A percentile compares a stretch with the other conserved stretches of the same genome.
These are phyloP conservation scores for Cryptocephalus moraei DNA, from an alignment of 2,888 invertebrate genomes.

Conservation along the genomic window DNA sequence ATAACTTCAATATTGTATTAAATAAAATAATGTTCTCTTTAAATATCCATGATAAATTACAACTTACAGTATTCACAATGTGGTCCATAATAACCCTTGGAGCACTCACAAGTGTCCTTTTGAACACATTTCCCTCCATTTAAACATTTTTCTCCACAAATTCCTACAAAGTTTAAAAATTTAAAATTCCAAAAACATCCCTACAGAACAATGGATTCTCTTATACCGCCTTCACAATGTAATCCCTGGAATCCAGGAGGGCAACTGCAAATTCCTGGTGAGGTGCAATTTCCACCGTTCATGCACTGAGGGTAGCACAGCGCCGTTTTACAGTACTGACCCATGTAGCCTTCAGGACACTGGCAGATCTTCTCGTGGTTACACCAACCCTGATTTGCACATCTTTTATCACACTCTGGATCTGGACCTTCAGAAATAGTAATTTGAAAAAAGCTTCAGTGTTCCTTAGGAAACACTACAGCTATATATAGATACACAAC, in stretches of 20 bases:
- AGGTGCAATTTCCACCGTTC: constrained; percentile 87
- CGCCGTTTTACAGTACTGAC: constrained; percentile 80
- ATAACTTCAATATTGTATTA: not conserved
- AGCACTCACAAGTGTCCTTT: constrained; percentile 87
- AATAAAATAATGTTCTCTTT: constrained; percentile 1
- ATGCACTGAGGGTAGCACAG: constrained; percentile 87
- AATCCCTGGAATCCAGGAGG: constrained; percentile 84
- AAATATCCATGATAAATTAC: constrained; percentile 2
- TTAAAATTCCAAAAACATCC: not conserved
- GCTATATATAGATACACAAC: too few species aligned
- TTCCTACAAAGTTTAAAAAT: constrained; percentile 47
- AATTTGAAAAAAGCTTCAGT: constrained; percentile 28
- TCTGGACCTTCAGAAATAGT: constrained; percentile 55
- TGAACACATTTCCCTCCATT: constrained; percentile 93
- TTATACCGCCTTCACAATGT: constrained; percentile 20
- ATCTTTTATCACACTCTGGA: constrained; percentile 81
- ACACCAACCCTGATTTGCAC: constrained; percentile 77
- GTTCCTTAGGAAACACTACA: too few species aligned
- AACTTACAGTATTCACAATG: constrained; percentile 86
- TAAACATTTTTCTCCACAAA: constrained; percentile 81
- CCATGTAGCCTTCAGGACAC: constrained; percentile 85
- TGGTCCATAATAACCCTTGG: constrained; percentile 82
- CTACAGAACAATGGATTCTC: not conserved
- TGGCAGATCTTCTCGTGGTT: constrained; percentile 77
- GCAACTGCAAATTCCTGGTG: constrained; percentile 81